Conservation (phyloP, 2,888 invertebrate genomes). For the Acanthosepion lycidas region DNA sequence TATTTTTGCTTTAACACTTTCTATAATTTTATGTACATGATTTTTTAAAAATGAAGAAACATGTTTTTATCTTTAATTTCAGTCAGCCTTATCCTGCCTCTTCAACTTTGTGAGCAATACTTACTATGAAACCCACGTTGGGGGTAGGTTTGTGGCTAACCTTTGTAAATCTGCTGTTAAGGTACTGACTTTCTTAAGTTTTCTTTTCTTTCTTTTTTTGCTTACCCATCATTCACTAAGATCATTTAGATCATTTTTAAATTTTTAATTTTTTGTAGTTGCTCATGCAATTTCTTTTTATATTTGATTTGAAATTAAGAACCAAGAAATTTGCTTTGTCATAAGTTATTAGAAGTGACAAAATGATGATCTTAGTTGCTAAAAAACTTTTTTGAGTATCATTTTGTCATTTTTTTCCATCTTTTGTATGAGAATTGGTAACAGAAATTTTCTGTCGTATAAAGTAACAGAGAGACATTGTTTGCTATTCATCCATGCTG, state of each 20-base stretch:
- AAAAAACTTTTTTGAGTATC: no score
- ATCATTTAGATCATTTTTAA: background rate
- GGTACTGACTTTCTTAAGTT: conserved; percentile 65
- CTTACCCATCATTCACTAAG: background rate
- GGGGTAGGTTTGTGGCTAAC: conserved; percentile 86
- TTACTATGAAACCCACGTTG: conserved; percentile 88
- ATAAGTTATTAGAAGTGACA: no score
- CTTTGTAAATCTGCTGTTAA: conserved; percentile 80
- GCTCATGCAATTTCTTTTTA: no score
- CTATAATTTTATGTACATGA: background rate
- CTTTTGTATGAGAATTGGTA: no score
- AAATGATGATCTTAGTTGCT: no score
- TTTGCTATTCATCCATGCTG: no score
- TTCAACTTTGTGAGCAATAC: conserved; percentile 82
- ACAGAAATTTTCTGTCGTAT: no score
- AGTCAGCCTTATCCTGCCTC: conserved; percentile 84
- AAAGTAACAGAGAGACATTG: no score
- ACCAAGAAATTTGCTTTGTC: no score
- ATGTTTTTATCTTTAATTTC: conserved; percentile 56
- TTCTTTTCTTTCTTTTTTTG: background rate
- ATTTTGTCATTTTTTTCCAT: no score
- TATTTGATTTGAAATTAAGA: no score
- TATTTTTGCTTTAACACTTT: background rate
- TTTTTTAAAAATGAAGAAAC: background rate
- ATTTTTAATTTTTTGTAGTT: background rate